A percentile compares a stretch with the other conserved stretches of the same genome.
phyloP scores from a whole-genome alignment of 2,113 vertebrate genomes.

The Turdus rufiventris region DNA sequence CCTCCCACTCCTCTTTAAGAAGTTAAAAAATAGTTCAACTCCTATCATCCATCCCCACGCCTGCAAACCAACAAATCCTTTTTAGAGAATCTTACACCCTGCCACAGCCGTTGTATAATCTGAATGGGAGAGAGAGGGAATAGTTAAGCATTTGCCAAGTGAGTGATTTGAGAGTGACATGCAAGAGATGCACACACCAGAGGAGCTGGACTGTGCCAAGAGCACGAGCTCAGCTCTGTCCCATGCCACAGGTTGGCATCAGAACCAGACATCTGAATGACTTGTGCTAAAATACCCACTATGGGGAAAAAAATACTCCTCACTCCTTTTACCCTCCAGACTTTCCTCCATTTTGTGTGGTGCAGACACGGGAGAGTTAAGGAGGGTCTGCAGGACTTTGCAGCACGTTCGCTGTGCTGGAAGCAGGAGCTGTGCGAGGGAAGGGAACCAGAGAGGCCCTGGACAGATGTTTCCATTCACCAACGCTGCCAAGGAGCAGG shows the following conservation, averaged over 20 bases:
- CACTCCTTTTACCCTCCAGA: not conserved
- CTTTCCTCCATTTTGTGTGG: not conserved
- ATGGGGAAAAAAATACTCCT: accelerated
- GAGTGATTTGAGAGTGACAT: not conserved
- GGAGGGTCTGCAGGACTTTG: not conserved
- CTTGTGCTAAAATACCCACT: not conserved
- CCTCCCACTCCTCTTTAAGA: not conserved
- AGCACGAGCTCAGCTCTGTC: not conserved
- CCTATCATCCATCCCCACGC: not conserved
- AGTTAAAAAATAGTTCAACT: not conserved
- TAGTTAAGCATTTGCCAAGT: not conserved
- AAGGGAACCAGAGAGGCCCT: not conserved
- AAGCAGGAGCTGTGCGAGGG: not conserved
- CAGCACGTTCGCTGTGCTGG: not conserved
- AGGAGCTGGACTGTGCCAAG: not conserved
- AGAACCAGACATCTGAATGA: not conserved
- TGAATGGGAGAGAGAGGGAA: constrained; percentile 2
- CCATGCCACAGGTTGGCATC: not conserved
- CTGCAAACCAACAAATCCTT: not conserved
- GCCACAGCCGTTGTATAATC: constrained; percentile 7
- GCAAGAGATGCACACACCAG: not conserved
- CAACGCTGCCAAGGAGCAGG: not conserved
- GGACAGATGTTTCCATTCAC: constrained; percentile 57
- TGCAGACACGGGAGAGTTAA: not conserved
- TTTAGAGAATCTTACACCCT: not conserved